Percentiles rank a stretch among this genome's conserved stretches.
Evolutionary conservation across 2,797 vertebrate species (phyloP).

Genomic region (Octomys mimax): DNA sequence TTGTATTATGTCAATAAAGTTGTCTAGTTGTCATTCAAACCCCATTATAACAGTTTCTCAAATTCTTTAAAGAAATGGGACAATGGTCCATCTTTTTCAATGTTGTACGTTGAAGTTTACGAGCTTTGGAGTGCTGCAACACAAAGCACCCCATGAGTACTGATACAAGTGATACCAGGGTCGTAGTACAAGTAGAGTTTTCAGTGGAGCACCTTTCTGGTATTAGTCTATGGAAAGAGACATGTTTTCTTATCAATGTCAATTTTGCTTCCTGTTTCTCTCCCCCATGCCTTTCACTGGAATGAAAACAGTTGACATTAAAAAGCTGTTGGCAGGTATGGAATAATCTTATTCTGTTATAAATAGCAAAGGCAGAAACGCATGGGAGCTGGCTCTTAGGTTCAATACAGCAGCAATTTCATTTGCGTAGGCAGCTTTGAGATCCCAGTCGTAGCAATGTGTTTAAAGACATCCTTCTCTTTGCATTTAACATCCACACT

Average conservation of each 20-base stretch:
- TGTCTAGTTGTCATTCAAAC: constrained; percentile 61
- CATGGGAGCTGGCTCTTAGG: constrained; percentile 66
- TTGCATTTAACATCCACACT: neutral
- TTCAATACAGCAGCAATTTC: constrained; percentile 42
- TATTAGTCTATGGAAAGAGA: constrained; percentile 56
- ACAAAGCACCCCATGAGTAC: constrained; percentile 26
- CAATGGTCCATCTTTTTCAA: neutral
- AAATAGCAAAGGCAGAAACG: constrained; percentile 66
- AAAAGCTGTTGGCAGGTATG: constrained; percentile 98
- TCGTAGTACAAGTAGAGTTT: neutral
- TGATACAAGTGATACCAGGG: neutral
- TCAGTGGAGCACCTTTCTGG: constrained; percentile 40
- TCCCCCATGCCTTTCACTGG: constrained; percentile 91
- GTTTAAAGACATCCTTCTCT: constrained; percentile 64
- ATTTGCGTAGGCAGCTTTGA: constrained; percentile 57
- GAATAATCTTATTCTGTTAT: constrained; percentile 75
- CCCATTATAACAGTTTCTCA: constrained; percentile 13
- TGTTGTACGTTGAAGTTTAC: neutral
- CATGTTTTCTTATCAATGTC: constrained; percentile 70
- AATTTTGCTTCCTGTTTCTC: constrained; percentile 87
- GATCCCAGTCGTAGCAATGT: neutral
- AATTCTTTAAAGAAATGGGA: constrained; percentile 30
- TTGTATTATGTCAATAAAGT: constrained; percentile 64
- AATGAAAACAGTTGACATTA: constrained; percentile 96
- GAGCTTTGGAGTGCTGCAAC: neutral